Percentiles rank a stretch among this genome's conserved stretches.
phyloP scores from a whole-genome alignment of 1,140 invertebrate genomes.

The Aleiodes sp. region DNA sequence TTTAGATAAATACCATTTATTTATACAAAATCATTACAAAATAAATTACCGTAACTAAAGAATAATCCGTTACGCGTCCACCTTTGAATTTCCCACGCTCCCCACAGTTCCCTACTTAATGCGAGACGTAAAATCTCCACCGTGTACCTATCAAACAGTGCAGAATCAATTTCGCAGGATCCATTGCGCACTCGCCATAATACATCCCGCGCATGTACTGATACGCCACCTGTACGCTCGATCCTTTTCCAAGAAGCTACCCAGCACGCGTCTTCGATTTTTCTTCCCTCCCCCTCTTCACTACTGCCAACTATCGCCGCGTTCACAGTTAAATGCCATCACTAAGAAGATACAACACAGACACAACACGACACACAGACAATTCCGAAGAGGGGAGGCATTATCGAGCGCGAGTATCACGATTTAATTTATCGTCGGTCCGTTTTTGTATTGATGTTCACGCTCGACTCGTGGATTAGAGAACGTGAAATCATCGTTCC shows the following conservation, averaged over 20 bases:
- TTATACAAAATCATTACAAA: too few species aligned
- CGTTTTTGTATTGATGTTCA: not conserved
- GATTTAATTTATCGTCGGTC: slow-evolving; percentile 2
- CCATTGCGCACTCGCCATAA: slow-evolving; percentile 5
- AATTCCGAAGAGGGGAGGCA: too few species aligned
- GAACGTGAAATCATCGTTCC: slow-evolving; percentile 1
- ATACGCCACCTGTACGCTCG: not conserved
- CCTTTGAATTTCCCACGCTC: not conserved
- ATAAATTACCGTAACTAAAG: not conserved
- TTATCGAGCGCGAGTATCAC: slow-evolving; percentile 2
- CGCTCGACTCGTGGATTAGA: slow-evolving; percentile 6
- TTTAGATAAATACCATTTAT: too few species aligned
- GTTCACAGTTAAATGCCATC: not conserved
- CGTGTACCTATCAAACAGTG: not conserved
- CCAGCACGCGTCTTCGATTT: not conserved
- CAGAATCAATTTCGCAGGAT: too few species aligned
- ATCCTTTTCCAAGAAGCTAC: not conserved
- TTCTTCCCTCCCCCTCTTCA: not conserved
- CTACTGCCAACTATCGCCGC: not conserved
- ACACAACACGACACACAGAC: not conserved
- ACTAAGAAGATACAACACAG: not conserved
- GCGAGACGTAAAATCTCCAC: not conserved
- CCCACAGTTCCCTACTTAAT: not conserved
- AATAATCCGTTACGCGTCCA: slow-evolving; percentile 2
- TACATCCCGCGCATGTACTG: slow-evolving; percentile 17